Evolutionary conservation across 2,888 invertebrate species (phyloP), one percentile per base, ranked within the genome.

Genomic region (Apodemia mormo): DNA sequence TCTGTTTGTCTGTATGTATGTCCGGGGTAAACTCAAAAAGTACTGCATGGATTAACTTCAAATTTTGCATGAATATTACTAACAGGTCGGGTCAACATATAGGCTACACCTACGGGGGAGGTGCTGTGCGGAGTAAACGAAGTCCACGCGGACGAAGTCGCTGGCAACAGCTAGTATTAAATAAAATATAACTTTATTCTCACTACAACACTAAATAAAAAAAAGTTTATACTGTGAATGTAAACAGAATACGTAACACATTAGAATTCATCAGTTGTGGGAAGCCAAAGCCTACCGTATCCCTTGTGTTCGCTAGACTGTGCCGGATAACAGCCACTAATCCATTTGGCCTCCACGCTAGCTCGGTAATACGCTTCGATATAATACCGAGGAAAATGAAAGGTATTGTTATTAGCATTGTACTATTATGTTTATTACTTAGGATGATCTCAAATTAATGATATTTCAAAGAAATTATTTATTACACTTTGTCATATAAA

Each of bases 301-400:
- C 58, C 58, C 58, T 61, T 61, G 58, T 61, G 58, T 61, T 61
- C 58, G 58, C 58, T 30, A 61, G 58, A 29, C 58, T 61, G 58
- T 61, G 58, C 58, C 69, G 73, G 73, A 76, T 77, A 78, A 77
- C 78, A 76, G 76, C 76, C 77, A 78, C 75, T 80, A 82, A 82
- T 81, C 81, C 81, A 80, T 81, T 77, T 79, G 76, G 58, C 58
- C 58, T 61, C 58, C 58, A 30, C 30, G 30, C 58, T 61, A 61
- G 30, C 58, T 61, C 58, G 58, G 58, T 61, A 61, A 61, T 61
- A 61, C 29, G 30, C 56, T 29, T 8, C 58, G 12, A 10, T 29
- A 33, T 61, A 61, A 61, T 61, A 61, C 58, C 14, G 58, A 12
- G 58, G 30, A 58, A 58, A 58, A 58, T 58, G 56, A 10, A 58